Conservation (phyloP, 2,113 vertebrate species). For the Chionodraco myersi region DNA sequence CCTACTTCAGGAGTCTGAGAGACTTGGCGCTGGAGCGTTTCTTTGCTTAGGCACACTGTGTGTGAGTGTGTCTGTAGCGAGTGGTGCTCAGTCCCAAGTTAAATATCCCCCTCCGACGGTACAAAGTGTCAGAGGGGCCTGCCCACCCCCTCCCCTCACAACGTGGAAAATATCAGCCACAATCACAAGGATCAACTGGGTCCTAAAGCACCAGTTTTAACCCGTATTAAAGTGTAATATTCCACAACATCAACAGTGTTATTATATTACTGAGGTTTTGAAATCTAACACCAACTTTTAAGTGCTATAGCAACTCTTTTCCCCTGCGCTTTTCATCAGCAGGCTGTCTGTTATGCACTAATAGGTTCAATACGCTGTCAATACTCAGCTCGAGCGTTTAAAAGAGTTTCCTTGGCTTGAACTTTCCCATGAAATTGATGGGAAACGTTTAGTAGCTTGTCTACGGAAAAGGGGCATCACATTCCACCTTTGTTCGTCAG, state of each 20-base stretch:
- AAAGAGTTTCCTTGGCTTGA: conserved; percentile 68
- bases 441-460: conserved; percentile 77
- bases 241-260: conserved; percentile 16
- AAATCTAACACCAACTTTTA: background rate
- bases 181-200: conserved; percentile 77
- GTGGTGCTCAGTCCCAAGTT: conserved; percentile 86
- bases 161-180: conserved; percentile 83
- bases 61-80: conserved; percentile 84
- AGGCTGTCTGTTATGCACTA: conserved; percentile 47
- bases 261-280: background rate
- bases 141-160: conserved; percentile 81
- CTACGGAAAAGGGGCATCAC: conserved; percentile 71
- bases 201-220: conserved; percentile 76
- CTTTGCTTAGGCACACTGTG: conserved; percentile 83
- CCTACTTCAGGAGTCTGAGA: conserved; percentile 76
- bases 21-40: conserved; percentile 75
- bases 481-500: conserved; percentile 83
- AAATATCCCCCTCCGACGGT: conserved; percentile 89
- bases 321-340: conserved; percentile 8
- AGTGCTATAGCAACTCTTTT: background rate
- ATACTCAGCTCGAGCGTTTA: conserved; percentile 65
- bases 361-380: conserved; percentile 81
- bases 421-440: conserved; percentile 80
- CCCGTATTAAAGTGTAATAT: conserved; percentile 19
- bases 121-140: conserved; percentile 86